These are phyloP conservation scores for Sinocyclocheilus anshuiensis DNA, from an alignment of 2,113 vertebrate species.

Conservation along the genomic window DNA sequence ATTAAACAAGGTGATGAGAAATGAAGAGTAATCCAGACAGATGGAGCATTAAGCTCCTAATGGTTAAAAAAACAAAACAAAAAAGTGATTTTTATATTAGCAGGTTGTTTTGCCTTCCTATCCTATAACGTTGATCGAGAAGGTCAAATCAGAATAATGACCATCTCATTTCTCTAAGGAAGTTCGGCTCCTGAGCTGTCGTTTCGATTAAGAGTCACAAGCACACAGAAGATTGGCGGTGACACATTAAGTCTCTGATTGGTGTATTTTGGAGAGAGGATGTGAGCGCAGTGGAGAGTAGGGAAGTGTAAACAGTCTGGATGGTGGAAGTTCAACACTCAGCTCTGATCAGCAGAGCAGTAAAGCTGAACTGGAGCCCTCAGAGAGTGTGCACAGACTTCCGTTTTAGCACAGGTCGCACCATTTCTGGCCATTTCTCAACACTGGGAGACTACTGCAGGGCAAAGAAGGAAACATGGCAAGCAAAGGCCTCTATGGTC, in stretches of 20 bases:
- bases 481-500: not conserved
- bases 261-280: constrained; percentile 23
- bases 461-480: not conserved
- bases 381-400: not conserved
- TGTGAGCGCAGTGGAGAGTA: not conserved
- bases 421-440: not conserved
- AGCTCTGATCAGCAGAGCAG: constrained; percentile 26
- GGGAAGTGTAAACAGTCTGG: constrained; percentile 22
- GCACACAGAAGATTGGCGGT: constrained; percentile 7
- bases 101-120: not conserved
- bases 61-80: not conserved
- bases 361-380: constrained; percentile 22
- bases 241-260: constrained; percentile 13
- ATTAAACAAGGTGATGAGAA: no score
- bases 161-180: not conserved
- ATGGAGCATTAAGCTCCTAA: constrained; percentile 36
- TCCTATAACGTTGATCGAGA: not conserved
- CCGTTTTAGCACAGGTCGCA: not conserved
- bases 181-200: not conserved
- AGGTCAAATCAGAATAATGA: constrained; percentile 6
- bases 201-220: constrained; percentile 5
- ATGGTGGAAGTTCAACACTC: constrained; percentile 6
- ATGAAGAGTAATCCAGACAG: constrained; percentile 53
- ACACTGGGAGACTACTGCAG: not conserved
- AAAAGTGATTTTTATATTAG: not conserved